phyloP scores from a whole-genome alignment of 53 echinoderm and acorn worm genomes.

The Echinarachnius parma region DNA sequence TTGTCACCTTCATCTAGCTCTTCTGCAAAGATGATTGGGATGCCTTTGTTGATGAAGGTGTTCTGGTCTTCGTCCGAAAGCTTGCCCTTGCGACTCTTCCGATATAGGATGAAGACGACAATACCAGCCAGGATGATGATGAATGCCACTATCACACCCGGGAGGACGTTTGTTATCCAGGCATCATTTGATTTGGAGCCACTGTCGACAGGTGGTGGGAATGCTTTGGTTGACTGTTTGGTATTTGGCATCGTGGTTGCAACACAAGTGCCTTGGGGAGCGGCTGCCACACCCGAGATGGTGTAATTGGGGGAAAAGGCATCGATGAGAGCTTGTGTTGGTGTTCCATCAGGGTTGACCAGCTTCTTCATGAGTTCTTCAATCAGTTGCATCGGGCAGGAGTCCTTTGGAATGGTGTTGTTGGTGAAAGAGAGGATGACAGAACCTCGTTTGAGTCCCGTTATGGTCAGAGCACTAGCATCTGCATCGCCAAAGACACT shows the following conservation, averaged over 20 bases:
- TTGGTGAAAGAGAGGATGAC: constrained; percentile 94
- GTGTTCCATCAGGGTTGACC: constrained; percentile 71
- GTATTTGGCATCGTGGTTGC: constrained; percentile 53
- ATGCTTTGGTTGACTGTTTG: constrained; percentile 25
- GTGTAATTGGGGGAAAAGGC: constrained; percentile 75
- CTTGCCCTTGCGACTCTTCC: constrained; percentile 94
- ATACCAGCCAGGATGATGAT: constrained; percentile 84
- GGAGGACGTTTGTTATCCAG: constrained; percentile 80
- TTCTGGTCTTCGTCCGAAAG: constrained; percentile 97
- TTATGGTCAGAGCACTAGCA: constrained; percentile 84
- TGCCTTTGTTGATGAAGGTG: constrained; percentile 98
- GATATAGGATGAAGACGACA: constrained; percentile 74
- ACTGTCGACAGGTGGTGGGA: constrained; percentile 24
- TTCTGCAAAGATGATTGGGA: constrained; percentile 95
- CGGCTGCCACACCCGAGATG: constrained; percentile 80
- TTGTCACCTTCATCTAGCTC: constrained; percentile 93
- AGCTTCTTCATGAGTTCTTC: constrained; percentile 77
- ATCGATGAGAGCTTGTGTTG: constrained; percentile 83
- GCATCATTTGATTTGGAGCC: constrained; percentile 53
- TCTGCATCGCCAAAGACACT: constrained; percentile 83
- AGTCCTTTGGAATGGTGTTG: constrained; percentile 79
- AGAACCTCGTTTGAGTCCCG: constrained; percentile 76
- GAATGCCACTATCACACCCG: constrained; percentile 77
- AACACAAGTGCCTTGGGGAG: constrained; percentile 67
- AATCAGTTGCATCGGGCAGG: constrained; percentile 75